A percentile compares a stretch with the other conserved stretches of the same genome.
Evolutionary conservation across 2,113 vertebrate genomes (phyloP).

Genomic region (Ivindomyrus marchei): DNA sequence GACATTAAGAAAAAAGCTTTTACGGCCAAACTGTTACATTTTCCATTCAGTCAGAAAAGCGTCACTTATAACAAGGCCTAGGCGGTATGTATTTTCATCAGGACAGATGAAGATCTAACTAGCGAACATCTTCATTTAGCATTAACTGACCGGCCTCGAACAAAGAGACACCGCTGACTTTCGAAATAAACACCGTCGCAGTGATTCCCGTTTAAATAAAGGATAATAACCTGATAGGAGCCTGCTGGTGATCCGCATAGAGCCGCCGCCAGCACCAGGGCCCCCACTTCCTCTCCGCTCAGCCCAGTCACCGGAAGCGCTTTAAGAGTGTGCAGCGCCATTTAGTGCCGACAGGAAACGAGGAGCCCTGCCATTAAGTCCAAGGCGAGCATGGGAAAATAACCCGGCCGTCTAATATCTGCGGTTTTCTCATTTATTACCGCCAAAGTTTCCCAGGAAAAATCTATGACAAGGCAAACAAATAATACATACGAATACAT

Average conservation of each 20-base stretch:
- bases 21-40: not conserved
- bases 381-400: not conserved
- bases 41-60: not conserved
- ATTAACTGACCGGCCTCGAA: not conserved
- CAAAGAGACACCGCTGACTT: not conserved
- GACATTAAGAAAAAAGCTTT: not conserved
- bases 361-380: not conserved
- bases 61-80: not conserved
- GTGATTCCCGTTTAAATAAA: not conserved
- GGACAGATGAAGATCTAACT: not conserved
- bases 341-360: not conserved
- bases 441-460: not conserved
- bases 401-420: not conserved
- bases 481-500: not conserved
- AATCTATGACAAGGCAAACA: not conserved
- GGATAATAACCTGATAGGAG: not conserved
- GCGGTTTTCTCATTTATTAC: not conserved
- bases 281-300: not conserved
- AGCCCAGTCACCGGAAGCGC: not conserved
- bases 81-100: not conserved
- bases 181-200: not conserved
- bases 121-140: not conserved
- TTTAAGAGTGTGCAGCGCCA: not conserved
- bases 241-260: not conserved
- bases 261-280: not conserved